Evolutionary conservation across 2,113 vertebrate genomes (phyloP).

Genomic region (Catharus fuscescens): DNA sequence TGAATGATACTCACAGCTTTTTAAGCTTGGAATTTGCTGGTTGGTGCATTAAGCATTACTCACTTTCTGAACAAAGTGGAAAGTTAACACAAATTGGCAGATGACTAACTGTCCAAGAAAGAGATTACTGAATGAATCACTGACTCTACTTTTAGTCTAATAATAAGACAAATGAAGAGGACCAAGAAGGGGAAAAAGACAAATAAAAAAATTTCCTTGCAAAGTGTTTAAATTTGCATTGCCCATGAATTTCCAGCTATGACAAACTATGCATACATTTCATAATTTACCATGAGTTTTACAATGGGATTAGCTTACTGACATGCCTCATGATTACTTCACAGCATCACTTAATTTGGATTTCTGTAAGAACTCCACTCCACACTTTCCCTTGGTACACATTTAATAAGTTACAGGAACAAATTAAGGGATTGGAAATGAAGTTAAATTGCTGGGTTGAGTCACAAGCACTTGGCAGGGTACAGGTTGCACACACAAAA

Average conservation of each 20-base stretch:
- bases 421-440: background rate
- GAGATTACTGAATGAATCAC: slow-evolving; percentile 73
- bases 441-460: background rate
- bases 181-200: slow-evolving; percentile 17
- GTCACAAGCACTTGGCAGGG: background rate
- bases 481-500: background rate
- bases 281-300: background rate
- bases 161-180: slow-evolving; percentile 58
- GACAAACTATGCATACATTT: background rate
- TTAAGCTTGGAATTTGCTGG: slow-evolving; percentile 65
- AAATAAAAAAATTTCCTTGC: slow-evolving; percentile 18
- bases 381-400: background rate
- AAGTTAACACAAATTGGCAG: slow-evolving; percentile 71
- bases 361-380: background rate
- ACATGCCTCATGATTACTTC: background rate
- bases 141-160: slow-evolving; percentile 58
- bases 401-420: background rate
- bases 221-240: background rate
- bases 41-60: slow-evolving; percentile 60
- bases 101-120: slow-evolving; percentile 73
- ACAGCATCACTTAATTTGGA: background rate
- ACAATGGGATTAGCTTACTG: background rate
- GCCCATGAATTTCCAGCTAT: background rate
- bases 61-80: slow-evolving; percentile 68
- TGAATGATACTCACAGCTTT: slow-evolving; percentile 37